Evolutionary conservation across 2,888 invertebrate species (phyloP).

Genomic region (Suillia variegata): DNA sequence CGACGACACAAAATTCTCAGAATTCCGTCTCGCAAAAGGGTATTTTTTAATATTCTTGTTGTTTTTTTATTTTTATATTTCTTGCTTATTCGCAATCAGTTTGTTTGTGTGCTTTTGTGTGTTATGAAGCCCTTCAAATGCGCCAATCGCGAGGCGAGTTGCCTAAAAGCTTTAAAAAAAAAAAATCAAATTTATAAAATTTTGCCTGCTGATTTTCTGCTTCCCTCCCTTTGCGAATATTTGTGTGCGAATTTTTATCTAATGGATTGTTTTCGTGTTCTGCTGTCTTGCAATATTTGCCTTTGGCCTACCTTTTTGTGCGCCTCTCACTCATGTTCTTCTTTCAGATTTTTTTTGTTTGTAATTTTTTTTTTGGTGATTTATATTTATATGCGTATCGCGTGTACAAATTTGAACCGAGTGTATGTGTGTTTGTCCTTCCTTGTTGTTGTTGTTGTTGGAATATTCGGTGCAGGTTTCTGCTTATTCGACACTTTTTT

Average conservation of each 20-base stretch:
- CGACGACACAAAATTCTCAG: neutral
- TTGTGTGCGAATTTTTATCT: neutral
- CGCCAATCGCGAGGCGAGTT: no score
- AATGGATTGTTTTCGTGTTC: neutral
- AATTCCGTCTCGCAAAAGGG: neutral
- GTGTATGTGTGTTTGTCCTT: constrained; percentile 7
- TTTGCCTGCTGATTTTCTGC: no score
- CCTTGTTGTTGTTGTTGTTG: no score
- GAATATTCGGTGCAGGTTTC: neutral
- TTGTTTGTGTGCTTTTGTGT: no score
- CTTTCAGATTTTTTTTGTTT: neutral
- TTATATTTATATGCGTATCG: constrained; percentile 50
- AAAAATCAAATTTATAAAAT: no score
- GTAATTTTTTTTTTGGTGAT: constrained; percentile 28
- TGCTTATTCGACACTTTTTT: neutral
- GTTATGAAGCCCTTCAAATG: neutral
- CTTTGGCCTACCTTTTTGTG: constrained; percentile 44
- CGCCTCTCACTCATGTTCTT: constrained; percentile 47
- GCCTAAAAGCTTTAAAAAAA: no score
- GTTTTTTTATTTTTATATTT: neutral
- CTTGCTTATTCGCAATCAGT: neutral
- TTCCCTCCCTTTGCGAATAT: neutral
- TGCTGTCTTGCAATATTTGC: constrained; percentile 20
- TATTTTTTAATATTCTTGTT: no score
- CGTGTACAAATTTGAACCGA: constrained; percentile 30